phyloP scores from a whole-genome alignment of 1,140 invertebrate species.

The Euura lappo region DNA sequence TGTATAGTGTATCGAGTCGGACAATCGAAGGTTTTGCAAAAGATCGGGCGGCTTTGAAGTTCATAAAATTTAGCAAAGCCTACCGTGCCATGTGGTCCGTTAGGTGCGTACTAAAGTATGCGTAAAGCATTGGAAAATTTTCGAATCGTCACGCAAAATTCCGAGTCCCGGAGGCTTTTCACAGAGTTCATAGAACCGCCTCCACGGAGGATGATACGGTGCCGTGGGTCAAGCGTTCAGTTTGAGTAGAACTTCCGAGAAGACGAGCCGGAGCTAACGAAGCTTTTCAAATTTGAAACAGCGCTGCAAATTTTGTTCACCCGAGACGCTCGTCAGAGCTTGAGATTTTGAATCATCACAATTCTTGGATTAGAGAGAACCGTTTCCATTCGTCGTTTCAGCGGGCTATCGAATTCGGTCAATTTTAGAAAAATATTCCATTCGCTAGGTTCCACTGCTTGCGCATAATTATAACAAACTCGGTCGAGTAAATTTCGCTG shows the following conservation, averaged over 20 bases:
- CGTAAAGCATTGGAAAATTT: neutral
- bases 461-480: neutral
- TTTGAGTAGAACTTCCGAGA: neutral
- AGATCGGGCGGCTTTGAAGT: neutral
- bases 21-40: too few relatives aligned
- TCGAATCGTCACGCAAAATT: conserved; percentile 1
- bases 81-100: neutral
- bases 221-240: neutral
- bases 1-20: too few relatives aligned
- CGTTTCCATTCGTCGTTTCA: too few relatives aligned
- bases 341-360: too few relatives aligned
- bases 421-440: neutral
- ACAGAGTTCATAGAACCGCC: neutral
- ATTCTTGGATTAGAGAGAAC: too few relatives aligned
- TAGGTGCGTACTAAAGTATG: neutral
- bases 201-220: neutral
- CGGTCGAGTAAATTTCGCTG: neutral
- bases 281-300: neutral
- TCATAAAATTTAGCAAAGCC: conserved; percentile 4
- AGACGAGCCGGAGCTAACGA: conserved; percentile 1
- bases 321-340: neutral
- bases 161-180: neutral
- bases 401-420: neutral
- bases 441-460: neutral
- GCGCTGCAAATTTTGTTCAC: neutral